Base-by-base conservation (phyloP, 2,113 vertebrate species). In the Mellivora capensis region DNA sequence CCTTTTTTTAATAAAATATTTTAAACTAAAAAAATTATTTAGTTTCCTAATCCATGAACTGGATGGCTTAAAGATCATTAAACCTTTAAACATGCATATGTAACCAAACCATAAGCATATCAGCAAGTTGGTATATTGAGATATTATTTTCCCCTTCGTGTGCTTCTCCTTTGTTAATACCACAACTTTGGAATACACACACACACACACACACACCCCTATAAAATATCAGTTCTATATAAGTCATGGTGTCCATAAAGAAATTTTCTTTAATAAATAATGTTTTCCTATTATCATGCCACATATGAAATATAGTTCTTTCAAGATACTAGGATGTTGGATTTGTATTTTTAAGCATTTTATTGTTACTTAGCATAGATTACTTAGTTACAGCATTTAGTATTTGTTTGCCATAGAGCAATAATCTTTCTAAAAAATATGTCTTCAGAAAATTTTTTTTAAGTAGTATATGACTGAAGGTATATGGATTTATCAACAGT, bases 321-420 rank as follows among this genome's bases (percentile, higher is more conserved):
- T 84, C 10, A 87, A 85, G 80, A 42, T 81, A 93, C 17, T 94
- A 61, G 7, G 44, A 12, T 82, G 21, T 87, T 69, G 7, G 11
- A 83, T 97, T 91, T 97, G 20, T 59, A 59, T n/a, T 90, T 9
- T 20, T 84, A 89, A 86, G 13, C 17, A 79, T 61, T 67, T 94
- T 87, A 67, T 80, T 79, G n/a, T 71, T 82, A 94, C 92, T 77
- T 97, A 81, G 7, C 21, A 18, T 49, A 57, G 27, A 62, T 84
- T 91, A 87, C 84, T 94, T 80, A 93, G 25, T 87, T 39, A 34
- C 0, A 80, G 20, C 12, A 92, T 96, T 96, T 85, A 80, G 23
- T 5, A 92, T 96, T 96, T 85, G 7, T 88, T 96, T 97, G 10
- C 12, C 18, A 47, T 49, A 34, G 25, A 97, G 7, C 18, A 92